phyloP scores from a whole-genome alignment of 2,797 vertebrate species.

The Crocidura indochinensis region DNA sequence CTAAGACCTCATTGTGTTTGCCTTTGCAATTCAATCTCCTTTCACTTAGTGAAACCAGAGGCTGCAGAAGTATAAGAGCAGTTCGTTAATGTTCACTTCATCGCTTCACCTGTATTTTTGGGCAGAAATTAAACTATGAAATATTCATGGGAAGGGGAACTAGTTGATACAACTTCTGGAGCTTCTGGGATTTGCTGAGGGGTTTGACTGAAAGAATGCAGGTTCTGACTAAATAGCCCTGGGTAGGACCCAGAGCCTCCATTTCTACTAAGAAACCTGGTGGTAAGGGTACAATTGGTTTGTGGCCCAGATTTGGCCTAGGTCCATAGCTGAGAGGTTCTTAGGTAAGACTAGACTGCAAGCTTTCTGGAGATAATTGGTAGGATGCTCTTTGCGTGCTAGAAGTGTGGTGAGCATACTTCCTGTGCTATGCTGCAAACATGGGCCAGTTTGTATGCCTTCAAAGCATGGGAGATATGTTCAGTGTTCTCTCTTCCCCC shows the following conservation, averaged over 20 bases:
- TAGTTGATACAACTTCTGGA: background rate
- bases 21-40: background rate
- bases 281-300: background rate
- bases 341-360: background rate
- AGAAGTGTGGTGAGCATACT: too few relatives aligned
- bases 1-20: background rate
- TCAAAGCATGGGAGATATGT: background rate
- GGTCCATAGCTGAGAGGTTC: background rate
- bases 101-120: background rate
- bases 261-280: background rate
- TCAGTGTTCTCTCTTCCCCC: background rate
- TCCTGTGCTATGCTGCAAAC: too few relatives aligned
- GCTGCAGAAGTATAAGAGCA: background rate
- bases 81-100: background rate
- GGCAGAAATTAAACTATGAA: background rate
- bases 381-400: too few relatives aligned
- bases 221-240: background rate
- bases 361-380: background rate
- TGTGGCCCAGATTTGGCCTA: background rate
- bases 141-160: background rate
- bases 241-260: background rate
- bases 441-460: too few relatives aligned
- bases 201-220: background rate
- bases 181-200: background rate
- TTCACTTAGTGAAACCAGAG: background rate